Base-by-base conservation (phyloP, 2,113 vertebrate species). In the Nothobranchius furzeri region DNA sequence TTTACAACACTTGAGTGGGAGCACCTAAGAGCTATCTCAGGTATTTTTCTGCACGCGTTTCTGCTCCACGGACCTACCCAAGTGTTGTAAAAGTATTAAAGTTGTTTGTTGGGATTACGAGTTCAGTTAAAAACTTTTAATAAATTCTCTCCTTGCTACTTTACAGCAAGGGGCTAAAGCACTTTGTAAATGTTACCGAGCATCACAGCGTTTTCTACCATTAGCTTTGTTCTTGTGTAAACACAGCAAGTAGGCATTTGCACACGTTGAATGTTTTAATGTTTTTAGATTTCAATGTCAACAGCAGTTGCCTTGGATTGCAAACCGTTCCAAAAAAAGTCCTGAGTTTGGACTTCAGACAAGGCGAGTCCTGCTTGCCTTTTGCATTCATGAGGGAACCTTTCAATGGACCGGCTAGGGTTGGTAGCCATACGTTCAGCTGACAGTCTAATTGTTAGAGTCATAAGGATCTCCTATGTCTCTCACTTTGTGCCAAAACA, bases 121-220 rank as follows among this genome's bases (percentile, higher is more conserved):
- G 37, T 40, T 40, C 6, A 1, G 37, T 40, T 40, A 40, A 40
- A 40, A 92, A 88, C 89, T 87, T 87, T 80, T 83, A 87, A 48
- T 75, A 48, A 71, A 54, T 20, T 76, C 75, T 75, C 48, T 72
- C 42, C 57, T 70, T 13, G 11, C 72, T 72, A 48, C 55, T 73
- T 84, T 76, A 69, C 50, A 89, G 88, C 90, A 91, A 93, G 90
- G 92, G 82, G 85, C 89, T 90, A 85, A 91, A 96, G 96, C 96
- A 98, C 96, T 98, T 95, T 94, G 92, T 94, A 94, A 88, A 94
- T 88, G 93, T 95, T 96, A 95, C 95, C 95, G 96, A 97, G 96
- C 90, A 90, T 90, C 87, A 90, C 49, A 69, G 85, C 88, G 85
- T 77, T 1, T 92, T 88, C 95, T 93, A 94, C 94, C 94, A 95